A percentile compares a stretch with the other conserved stretches of the same genome.
Conservation (phyloP, 2,797 vertebrate species). For the Chelmon rostratus region DNA sequence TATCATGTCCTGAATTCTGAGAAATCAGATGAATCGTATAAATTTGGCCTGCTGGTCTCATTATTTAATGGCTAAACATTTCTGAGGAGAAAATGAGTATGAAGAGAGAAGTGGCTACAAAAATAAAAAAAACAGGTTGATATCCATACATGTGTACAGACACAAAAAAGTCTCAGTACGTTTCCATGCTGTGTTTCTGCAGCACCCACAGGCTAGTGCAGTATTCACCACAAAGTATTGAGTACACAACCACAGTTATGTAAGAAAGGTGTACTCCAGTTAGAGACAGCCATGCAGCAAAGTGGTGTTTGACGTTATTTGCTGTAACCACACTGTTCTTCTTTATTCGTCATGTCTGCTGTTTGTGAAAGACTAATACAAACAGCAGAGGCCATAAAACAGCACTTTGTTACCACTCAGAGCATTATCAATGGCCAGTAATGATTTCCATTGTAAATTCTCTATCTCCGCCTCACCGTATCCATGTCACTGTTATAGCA, state of each 20-base stretch:
- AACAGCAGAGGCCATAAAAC: conserved; percentile 81
- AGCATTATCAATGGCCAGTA: conserved; percentile 70
- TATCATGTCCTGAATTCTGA: background rate
- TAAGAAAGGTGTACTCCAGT: conserved; percentile 43
- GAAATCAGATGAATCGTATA: background rate
- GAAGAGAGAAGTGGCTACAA: background rate
- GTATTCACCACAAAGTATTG: conserved; percentile 4
- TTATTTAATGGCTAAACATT: background rate
- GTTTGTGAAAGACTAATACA: conserved; percentile 78
- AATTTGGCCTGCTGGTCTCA: background rate
- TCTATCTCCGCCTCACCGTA: conserved; percentile 36
- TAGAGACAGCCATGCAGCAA: conserved; percentile 45
- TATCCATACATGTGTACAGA: background rate
- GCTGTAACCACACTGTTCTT: conserved; percentile 63
- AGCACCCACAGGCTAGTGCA: conserved; percentile 11
- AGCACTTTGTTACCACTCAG: conserved; percentile 72
- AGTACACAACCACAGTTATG: conserved; percentile 56
- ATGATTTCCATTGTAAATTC: conserved; percentile 75
- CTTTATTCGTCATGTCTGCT: conserved; percentile 44
- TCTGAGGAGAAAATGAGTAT: background rate
- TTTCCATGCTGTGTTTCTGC: background rate
- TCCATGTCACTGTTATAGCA: conserved; percentile 19
- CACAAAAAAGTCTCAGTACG: background rate
- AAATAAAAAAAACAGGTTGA: background rate
- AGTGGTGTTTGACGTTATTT: conserved; percentile 67